These are phyloP conservation scores for Drosophila affinis DNA, from an alignment of 2,888 invertebrate species.

Conservation along the genomic window DNA sequence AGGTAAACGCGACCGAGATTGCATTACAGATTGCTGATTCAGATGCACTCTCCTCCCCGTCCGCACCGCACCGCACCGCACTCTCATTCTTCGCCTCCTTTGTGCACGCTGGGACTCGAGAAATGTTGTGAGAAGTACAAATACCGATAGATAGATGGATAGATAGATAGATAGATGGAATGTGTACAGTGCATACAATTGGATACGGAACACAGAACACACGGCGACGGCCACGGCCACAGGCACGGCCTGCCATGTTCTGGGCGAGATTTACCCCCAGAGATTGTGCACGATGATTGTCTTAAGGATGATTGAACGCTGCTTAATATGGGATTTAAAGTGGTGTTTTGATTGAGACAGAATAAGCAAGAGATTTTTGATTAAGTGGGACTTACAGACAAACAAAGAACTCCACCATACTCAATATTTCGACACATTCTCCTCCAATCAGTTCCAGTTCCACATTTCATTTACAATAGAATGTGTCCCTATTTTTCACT, in stretches of 20 bases:
- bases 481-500: background rate
- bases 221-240: background rate
- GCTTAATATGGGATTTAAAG: constrained; percentile 8
- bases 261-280: background rate
- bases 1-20: constrained; percentile 36
- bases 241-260: background rate
- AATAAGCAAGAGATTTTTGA: background rate
- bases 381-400: background rate
- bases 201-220: background rate
- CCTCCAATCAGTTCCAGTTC: background rate
- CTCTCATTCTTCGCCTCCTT: constrained; percentile 15
- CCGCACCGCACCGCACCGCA: constrained; percentile 8
- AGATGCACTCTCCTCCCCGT: constrained; percentile 31
- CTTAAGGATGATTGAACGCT: constrained; percentile 40
- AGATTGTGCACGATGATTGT: constrained; percentile 39
- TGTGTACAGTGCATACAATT: background rate
- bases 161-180: constrained; percentile 26
- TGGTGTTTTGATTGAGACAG: constrained; percentile 6
- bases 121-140: constrained; percentile 75
- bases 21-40: constrained; percentile 29
- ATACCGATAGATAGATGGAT: constrained; percentile 45
- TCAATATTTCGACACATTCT: no score
- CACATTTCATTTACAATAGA: background rate
- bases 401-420: no score
- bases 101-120: constrained; percentile 60